phyloP scores from a whole-genome alignment of 2,888 invertebrate genomes.

The Mimas tiliae region DNA sequence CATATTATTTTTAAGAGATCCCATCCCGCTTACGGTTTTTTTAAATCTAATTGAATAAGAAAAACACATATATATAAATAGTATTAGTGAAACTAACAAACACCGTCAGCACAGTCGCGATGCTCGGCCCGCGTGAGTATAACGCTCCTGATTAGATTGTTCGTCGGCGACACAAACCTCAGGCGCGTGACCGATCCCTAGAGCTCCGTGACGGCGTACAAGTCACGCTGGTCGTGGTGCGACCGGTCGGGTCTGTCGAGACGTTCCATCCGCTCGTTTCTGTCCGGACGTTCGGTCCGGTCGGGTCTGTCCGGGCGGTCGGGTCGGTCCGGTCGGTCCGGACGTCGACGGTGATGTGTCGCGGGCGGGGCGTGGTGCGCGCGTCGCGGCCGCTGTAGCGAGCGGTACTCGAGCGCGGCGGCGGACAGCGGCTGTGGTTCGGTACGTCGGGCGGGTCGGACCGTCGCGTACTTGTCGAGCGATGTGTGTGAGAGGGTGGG shows the following conservation, averaged over 20 bases:
- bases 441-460: constrained; percentile 67
- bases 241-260: constrained; percentile 43
- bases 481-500: constrained; percentile 42
- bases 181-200: constrained; percentile 36
- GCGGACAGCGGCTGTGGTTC: constrained; percentile 83
- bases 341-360: constrained; percentile 48
- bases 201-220: constrained; percentile 89
- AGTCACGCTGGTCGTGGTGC: constrained; percentile 77
- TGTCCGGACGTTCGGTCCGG: constrained; percentile 85
- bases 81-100: constrained; percentile 6
- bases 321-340: constrained; percentile 86
- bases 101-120: constrained; percentile 5
- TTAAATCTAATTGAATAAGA: neutral
- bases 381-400: constrained; percentile 82
- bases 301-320: constrained; percentile 87
- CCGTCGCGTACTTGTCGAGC: constrained; percentile 67
- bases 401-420: constrained; percentile 84
- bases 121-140: constrained; percentile 4
- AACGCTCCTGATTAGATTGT: constrained; percentile 4
- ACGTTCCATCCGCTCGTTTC: constrained; percentile 34
- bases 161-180: constrained; percentile 11
- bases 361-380: constrained; percentile 52
- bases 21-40: neutral
- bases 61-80: neutral
- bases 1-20: neutral